Base-by-base conservation (phyloP, 2,888 invertebrate genomes). In the Zygaena filipendulae region DNA sequence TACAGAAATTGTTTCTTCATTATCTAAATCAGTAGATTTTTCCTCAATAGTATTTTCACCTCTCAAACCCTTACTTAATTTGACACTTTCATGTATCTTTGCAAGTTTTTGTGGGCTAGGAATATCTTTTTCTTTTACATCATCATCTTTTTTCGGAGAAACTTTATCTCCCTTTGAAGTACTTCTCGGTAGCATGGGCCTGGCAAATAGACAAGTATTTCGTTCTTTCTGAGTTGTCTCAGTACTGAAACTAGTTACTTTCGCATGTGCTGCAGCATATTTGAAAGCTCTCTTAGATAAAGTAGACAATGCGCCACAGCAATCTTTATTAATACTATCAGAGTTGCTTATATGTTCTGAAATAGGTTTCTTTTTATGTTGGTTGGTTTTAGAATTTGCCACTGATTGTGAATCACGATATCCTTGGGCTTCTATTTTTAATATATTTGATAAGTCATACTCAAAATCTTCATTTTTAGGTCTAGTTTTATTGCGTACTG, bases 401-500 rank as follows among this genome's bases (percentile, higher is more conserved):
- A 45, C 42, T 8, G 54, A 36, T 39, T 64, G 59, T 5, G 71
- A 60, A 35, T 77, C 79, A 35, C 72, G 56, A 43, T 79, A 75
- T 4, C 79, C 77, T 36, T 75, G 77, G 1, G 74, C 74, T 59
- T 80, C 79, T 62, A 68, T 59, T 58, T 83, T 83, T 19, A 82
- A 52, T 29, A 83, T 55, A 59, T 81, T 82, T 3, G 85, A 84
- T 39, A 87, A 63, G 63, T 88, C 88, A 49, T 88, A 89, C 42
- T 88, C 84, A 53, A 88, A 89, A 62, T 90, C 88, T 48, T 85
- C 86, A 49, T 85, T 82, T 38, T 84, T 81, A 5, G 82, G 82
- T 56, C 85, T 87, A 1, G 84, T 75, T 38, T 85, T 84, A 55
- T 86, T 87, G 20, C 88, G 79, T 8, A 85, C 82, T 2, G 88